phyloP scores from a whole-genome alignment of 2,113 vertebrate genomes.

The Silurus asotus region DNA sequence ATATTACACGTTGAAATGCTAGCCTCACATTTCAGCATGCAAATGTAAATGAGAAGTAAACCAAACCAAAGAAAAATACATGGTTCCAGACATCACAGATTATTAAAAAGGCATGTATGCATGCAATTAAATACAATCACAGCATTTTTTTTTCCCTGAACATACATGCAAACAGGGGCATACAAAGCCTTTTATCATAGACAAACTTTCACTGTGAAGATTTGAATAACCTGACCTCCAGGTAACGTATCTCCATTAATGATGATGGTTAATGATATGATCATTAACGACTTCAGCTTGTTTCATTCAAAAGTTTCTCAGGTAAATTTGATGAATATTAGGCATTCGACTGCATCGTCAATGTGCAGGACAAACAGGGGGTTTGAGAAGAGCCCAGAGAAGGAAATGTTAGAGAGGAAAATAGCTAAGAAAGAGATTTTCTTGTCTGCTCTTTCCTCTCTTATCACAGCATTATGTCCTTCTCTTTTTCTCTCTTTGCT shows the following conservation, averaged over 20 bases:
- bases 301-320: conserved; percentile 37
- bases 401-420: conserved; percentile 30
- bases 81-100: neutral
- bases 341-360: conserved; percentile 15
- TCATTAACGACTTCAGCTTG: conserved; percentile 14
- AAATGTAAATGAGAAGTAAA: conserved; percentile 16
- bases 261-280: conserved; percentile 10
- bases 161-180: neutral
- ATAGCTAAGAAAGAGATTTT: conserved; percentile 13
- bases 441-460: neutral
- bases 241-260: neutral
- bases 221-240: neutral
- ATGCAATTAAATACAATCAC: neutral
- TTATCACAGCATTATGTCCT: conserved; percentile 26
- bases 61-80: conserved; percentile 16
- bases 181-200: neutral
- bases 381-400: conserved; percentile 40
- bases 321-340: neutral
- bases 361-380: conserved; percentile 56
- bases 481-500: conserved; percentile 23
- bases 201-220: neutral
- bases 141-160: neutral
- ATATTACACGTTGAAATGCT: conserved; percentile 41
- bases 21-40: conserved; percentile 27
- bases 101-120: neutral